Base-by-base conservation (phyloP, 2,888 invertebrate species). In the Ophioninae sp. region DNA sequence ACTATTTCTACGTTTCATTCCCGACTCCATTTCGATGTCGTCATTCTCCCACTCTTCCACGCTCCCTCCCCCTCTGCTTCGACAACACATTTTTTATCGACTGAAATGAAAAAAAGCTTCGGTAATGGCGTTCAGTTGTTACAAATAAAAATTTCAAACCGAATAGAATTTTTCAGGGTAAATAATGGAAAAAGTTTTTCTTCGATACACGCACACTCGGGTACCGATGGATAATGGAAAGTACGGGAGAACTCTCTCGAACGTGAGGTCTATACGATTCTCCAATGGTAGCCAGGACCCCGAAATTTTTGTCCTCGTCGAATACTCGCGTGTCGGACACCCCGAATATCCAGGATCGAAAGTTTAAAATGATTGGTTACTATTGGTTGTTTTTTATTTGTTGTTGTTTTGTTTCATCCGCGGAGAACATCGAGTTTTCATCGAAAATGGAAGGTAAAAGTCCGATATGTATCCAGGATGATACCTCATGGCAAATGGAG, bases 1-100 rank as follows among this genome's bases (percentile, higher is more conserved):
- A 72, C 65, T 58, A 68, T 76, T 76, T 76, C 76, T 68, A 75
- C 63, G 51, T 58, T 79, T 58, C 78, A 74, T 77, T 78, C 78
- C 44, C 58, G 69, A 68, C 74, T 78, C 76, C 22, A 69, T 75
- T 82, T 82, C 73, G 61, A 30, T 30, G 30, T 30, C 78, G 39
- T 64, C 82, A 69, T 65, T 78, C 61, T 63, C 23, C 63, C 41
- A 56, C 71, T 20, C 61, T 61, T 44, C 23, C 30, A 37, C 64
- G 10, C 17, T 3, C 63, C 23, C 61, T 61, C 61, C 23, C 22
- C 44, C 64, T 13, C 17, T 30, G 3, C 30, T 30, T 17, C 72
- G 78, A 69, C 58, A 69, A 79, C 56, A 74, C 74, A 71, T 82
- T 78, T 78, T 79, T 17, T 61, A 65, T 67, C 67, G 22, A 73